Conservation (phyloP, 2,113 vertebrate genomes). For the Apodemus speciosus region DNA sequence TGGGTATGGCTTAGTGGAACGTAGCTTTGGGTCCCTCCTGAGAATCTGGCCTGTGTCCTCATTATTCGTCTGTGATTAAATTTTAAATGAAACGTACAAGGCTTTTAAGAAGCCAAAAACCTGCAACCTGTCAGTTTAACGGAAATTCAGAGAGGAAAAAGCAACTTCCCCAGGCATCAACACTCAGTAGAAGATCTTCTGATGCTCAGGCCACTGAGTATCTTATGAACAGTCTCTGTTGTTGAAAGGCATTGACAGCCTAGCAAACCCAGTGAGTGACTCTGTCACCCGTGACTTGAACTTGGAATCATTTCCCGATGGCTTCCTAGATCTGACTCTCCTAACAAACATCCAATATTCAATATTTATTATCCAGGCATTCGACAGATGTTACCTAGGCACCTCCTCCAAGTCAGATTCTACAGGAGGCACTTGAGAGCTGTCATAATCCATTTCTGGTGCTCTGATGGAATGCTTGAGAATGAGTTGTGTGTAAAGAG, state of each 20-base stretch:
- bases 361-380: not conserved
- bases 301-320: not conserved
- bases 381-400: not conserved
- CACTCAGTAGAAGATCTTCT: not conserved
- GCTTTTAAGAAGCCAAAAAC: not conserved
- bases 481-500: not conserved
- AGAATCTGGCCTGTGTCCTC: not conserved
- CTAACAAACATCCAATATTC: not conserved
- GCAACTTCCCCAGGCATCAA: not conserved
- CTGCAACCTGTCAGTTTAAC: conserved; percentile 1
- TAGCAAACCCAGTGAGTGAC: not conserved
- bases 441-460: not conserved
- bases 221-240: not conserved
- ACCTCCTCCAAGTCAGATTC: not conserved
- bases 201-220: not conserved
- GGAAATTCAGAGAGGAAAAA: not conserved
- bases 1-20: not conserved
- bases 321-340: not conserved
- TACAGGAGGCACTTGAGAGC: not conserved
- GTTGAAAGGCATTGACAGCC: not conserved
- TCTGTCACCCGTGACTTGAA: not conserved
- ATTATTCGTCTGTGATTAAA: conserved; percentile 14
- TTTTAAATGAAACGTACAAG: conserved; percentile 43
- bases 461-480: not conserved
- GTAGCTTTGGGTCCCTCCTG: not conserved